Evolutionary conservation across 2,113 vertebrate species (phyloP), one percentile per base, ranked within the genome.

Genomic region (Hippopotamus amphibius): DNA sequence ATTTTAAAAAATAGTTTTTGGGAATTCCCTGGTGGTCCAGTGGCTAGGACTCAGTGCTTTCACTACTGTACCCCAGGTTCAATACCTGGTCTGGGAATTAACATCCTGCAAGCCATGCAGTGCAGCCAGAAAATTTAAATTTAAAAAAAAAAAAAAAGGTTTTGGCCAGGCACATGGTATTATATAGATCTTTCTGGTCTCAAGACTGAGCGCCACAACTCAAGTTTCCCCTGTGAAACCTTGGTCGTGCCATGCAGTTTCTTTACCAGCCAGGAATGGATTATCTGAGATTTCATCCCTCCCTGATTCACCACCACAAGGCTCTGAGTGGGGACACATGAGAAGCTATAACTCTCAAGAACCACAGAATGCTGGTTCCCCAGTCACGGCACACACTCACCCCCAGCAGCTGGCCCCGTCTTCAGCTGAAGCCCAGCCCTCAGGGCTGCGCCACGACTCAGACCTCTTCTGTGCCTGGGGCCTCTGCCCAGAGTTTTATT

Each of bases 1-100:
- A 81, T 46, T 81, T 81, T 37, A 5, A 57, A 14, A 53, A 79
- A 53, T 14, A 21, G 12, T 19, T 57, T 57, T 53, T 77, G 30
- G 28, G 30, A 53, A 16, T 12, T 53, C 48, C 74, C 50, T 12
- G 9, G 16, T 0, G 0, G 30, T 53, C 74, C 17, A 53, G 5
- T 77, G 30, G 48, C 12, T 33, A 6, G 28, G 48, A 53, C 28
- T 77, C 5, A 1, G 48, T 0, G 0, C 30, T 77, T 53, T 53
- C 74, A 77, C 28, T 33, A 16, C 28, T 10, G 5, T 50, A 15
- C 26, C 43, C 46, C 28, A 11, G 28, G 74, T 21, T 50, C 28
- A 77, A 12, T 33, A 16, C 28, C 16, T 50, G 16, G 28, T 77
- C 30, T 46, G 46, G 46, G 74, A 48, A 77, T 28, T 33, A 77